These are phyloP conservation scores for Stegana nigrithorax DNA, from an alignment of 2,888 invertebrate species.

Conservation along the genomic window DNA sequence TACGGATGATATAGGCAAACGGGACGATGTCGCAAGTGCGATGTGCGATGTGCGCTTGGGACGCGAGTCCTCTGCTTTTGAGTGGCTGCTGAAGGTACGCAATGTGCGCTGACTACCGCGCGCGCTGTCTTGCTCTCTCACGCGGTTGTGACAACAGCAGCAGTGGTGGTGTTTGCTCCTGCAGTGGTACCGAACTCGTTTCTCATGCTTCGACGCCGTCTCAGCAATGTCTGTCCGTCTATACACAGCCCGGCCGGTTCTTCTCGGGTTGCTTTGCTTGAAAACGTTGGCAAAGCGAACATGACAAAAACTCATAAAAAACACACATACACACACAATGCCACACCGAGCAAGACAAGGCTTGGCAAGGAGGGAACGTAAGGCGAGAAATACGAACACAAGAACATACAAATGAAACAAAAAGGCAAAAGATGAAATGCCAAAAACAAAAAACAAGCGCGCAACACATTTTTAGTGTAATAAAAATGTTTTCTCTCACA, in stretches of 20 bases:
- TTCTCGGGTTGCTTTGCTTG: constrained; percentile 18
- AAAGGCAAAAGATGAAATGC: constrained; percentile 22
- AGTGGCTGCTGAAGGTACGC: constrained; percentile 1
- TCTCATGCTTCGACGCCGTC: constrained; percentile 9
- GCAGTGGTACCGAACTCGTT: constrained; percentile 17
- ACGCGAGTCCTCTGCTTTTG: not conserved
- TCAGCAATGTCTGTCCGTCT: constrained; percentile 7
- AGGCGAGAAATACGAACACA: not conserved
- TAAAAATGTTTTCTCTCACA: constrained; percentile 51
- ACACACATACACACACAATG: constrained; percentile 27
- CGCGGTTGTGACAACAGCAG: no score
- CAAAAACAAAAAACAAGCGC: constrained; percentile 17
- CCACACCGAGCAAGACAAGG: constrained; percentile 20
- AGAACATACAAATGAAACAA: constrained; percentile 1
- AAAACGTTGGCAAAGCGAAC: constrained; percentile 38
- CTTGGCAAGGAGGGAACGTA: no score
- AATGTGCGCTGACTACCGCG: no score
- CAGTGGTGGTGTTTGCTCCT: constrained; percentile 14
- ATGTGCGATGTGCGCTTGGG: no score
- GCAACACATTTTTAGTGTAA: constrained; percentile 36
- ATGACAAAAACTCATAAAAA: constrained; percentile 48
- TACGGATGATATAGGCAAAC: not conserved
- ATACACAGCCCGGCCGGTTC: not conserved
- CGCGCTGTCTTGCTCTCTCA: no score
- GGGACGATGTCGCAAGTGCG: not conserved